Evolutionary conservation across 2,797 vertebrate genomes (phyloP), one percentile per base, ranked within the genome.

Genomic region (Pampus argenteus): DNA sequence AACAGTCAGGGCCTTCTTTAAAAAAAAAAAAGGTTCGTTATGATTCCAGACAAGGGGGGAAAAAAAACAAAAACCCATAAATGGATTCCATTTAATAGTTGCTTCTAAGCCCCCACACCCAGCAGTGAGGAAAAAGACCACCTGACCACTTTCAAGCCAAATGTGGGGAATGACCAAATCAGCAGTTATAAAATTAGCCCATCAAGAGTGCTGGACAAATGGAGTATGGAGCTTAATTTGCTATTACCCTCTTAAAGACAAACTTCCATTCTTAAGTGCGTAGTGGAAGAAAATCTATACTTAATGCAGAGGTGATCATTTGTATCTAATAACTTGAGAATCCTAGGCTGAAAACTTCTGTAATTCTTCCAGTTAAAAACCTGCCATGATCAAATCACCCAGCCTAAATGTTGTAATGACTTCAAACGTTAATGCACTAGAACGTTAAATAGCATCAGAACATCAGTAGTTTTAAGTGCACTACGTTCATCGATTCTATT

Each of bases 171-270:
- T 90, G 93, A 94, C 91, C 92, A 94, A 95, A 94, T 95, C 94
- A 94, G 94, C 94, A 95, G 94, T 95, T 94, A 95, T 95, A 95
- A 94, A 95, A 95, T 95, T 95, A 95, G 93, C 93, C 93, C 94
- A 95, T 95, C 95, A 95, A 92, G 88, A 94, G 94, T 94, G 92
- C 93, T 87, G 93, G 94, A 94, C 92, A 95, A 95, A 95, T 95
- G 94, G 94, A 94, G 93, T 93, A 95, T 94, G 92, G 93, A 95
- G 94, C 94, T 95, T 95, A 95, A 95, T 95, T 95, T 95, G 94
- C 95, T 94, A 95, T 94, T 95, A 95, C 93, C 93, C 93, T 94
- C 94, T 94, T 95, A 94, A 95, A 95, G 94, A 94, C 93, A 95
- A 95, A 95, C 94, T 95, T 94, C 93, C 93, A 94, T 91, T 92